Evolutionary conservation across 2,113 vertebrate species (phyloP).

Genomic region (Vombatus ursinus): DNA sequence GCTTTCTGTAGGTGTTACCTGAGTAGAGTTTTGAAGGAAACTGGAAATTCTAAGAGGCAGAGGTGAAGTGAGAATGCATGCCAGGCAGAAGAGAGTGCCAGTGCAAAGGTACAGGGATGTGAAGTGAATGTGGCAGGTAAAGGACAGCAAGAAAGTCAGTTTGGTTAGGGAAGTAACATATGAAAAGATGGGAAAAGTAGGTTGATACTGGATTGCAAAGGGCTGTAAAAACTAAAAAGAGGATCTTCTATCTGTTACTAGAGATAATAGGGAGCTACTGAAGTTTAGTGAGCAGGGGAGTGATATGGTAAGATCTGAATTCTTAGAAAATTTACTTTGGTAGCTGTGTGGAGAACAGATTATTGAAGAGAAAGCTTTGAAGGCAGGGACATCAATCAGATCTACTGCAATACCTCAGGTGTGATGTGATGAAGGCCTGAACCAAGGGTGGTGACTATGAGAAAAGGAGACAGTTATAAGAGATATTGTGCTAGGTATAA

Average conservation of each 20-base stretch:
- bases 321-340: background rate
- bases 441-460: background rate
- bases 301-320: background rate
- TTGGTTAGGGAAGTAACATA: background rate
- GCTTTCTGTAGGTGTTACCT: background rate
- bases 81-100: background rate
- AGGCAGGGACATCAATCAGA: background rate
- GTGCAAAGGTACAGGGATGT: background rate
- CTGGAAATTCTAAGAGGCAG: background rate
- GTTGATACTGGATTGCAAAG: background rate
- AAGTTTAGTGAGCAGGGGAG: background rate
- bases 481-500: background rate
- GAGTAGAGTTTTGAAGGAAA: background rate
- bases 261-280: background rate
- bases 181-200: background rate
- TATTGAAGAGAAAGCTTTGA: background rate
- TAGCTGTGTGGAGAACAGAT: background rate
- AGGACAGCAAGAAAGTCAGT: background rate
- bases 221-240: background rate
- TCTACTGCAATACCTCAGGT: background rate
- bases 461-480: background rate
- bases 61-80: background rate
- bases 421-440: background rate
- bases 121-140: background rate
- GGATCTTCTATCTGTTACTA: background rate